Percentiles rank a stretch among this genome's conserved stretches.
These are phyloP conservation scores for Pterostichus niger DNA, from an alignment of 2,888 invertebrate species.

Conservation along the genomic window DNA sequence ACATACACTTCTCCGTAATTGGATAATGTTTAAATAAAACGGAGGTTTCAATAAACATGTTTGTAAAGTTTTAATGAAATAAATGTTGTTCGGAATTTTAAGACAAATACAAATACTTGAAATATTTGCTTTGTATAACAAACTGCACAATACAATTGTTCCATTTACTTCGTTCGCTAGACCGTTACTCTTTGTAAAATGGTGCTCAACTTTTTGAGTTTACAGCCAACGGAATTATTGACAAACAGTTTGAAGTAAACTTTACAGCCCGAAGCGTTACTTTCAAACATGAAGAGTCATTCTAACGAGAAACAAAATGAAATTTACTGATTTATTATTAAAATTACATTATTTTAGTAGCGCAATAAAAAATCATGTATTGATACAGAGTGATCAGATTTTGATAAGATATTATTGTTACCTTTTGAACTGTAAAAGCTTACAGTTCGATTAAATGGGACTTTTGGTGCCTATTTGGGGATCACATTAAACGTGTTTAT, in stretches of 20 bases:
- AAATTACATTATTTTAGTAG: too few species aligned
- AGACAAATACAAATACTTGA: constrained; percentile 39
- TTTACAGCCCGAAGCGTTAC: not conserved
- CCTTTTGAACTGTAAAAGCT: too few species aligned
- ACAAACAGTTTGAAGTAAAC: not conserved
- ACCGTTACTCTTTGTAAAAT: constrained; percentile 42
- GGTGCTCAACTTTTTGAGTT: constrained; percentile 24
- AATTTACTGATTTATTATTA: too few species aligned
- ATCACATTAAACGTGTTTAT: too few species aligned
- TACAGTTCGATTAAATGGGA: too few species aligned
- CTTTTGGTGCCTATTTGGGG: too few species aligned
- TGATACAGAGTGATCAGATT: too few species aligned
- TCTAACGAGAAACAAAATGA: too few species aligned
- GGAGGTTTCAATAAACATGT: not conserved
- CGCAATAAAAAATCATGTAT: too few species aligned
- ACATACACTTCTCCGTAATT: not conserved
- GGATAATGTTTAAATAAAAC: not conserved
- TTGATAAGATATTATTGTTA: too few species aligned
- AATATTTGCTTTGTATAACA: constrained; percentile 40
- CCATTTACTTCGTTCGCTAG: constrained; percentile 36
- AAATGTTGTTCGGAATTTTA: not conserved
- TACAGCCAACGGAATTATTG: constrained; percentile 27
- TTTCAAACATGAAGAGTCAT: not conserved
- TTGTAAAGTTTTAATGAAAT: constrained; percentile 34
- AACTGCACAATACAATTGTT: constrained; percentile 33